Evolutionary conservation across 2,797 vertebrate species (phyloP), one percentile per base, ranked within the genome.

Genomic region (Phoeniculus purpureus): DNA sequence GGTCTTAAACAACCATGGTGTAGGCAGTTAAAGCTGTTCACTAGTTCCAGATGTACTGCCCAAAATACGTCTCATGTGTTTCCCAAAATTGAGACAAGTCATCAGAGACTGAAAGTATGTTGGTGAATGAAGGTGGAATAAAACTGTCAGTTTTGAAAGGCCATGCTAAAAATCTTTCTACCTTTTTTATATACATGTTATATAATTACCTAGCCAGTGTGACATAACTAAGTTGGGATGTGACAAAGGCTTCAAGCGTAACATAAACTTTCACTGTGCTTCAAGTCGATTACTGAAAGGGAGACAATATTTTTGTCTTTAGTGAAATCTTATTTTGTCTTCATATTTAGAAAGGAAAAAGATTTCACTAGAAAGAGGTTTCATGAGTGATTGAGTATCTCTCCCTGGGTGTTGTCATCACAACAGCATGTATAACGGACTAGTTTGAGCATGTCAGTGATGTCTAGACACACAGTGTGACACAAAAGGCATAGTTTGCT

Each of bases 361-460:
- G 5, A 29, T 45, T 91, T 91, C 15, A n/a, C 10, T 51, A 26
- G 74, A 50, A 78, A 18, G 26, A 78, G 11, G 31, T 17, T 81
- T 47, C 15, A 34, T 25, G 23, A 1, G 2, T 50, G 27, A 47
- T 79, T 27, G 32, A 60, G 11, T 82, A 52, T 51, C 18, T 1
- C 2, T 75, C 26, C 15, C 37, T 66, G 60, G 27, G 40, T 76
- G 45, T 58, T 81, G 58, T 91, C 51, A 68, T 74, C 54, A 87
- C 40, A 70, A 21, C 54, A 67, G 61, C 1, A 17, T 80, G 29
- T 72, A 13, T 87, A 72, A 59, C 65, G 84, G 87, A 59, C 94
- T 74, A 88, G 91, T 96, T 94, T 75, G 64, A 89, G 87, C 95
- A 92, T n/a, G 95, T 32, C 84, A 61, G n/a, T 89, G 72, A 52